Conservation (phyloP, 2,888 invertebrate species). For the Brachyptera putata region DNA sequence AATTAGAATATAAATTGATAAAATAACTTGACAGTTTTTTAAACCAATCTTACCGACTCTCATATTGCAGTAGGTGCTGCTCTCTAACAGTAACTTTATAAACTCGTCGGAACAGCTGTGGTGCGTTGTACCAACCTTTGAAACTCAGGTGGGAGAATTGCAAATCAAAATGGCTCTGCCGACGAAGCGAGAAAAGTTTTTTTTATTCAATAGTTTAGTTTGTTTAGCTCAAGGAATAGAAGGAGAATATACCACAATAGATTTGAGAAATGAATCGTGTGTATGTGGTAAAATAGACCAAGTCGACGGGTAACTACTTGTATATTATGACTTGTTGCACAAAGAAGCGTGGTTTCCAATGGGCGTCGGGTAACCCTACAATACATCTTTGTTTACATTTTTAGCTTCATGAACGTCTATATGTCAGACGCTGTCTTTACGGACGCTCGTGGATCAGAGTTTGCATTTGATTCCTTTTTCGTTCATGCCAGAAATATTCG, state of each 20-base stretch:
- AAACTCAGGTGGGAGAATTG: no score
- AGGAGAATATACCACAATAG: constrained; percentile 57
- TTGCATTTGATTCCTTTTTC: constrained; percentile 58
- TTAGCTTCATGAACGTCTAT: constrained; percentile 62
- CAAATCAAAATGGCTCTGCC: constrained; percentile 29
- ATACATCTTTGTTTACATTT: no score
- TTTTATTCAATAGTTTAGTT: constrained; percentile 57
- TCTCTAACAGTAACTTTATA: no score
- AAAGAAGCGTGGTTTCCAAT: no score
- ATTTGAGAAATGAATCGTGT: constrained; percentile 61
- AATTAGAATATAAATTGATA: no score
- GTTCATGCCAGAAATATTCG: constrained; percentile 61
- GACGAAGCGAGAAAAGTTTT: constrained; percentile 40
- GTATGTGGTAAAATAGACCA: constrained; percentile 56
- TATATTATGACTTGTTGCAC: no score
- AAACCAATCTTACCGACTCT: no score
- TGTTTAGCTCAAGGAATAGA: constrained; percentile 59
- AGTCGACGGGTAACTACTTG: constrained; percentile 60
- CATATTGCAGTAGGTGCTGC: no score
- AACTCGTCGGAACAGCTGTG: no score
- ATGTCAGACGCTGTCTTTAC: constrained; percentile 59
- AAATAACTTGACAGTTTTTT: no score
- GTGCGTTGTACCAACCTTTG: no score
- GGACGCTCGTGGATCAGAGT: constrained; percentile 57
- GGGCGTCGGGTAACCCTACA: no score